Percentiles rank a stretch among this genome's conserved stretches.
Evolutionary conservation across 2,113 vertebrate genomes (phyloP).

Genomic region (Tupaia chinensis): DNA sequence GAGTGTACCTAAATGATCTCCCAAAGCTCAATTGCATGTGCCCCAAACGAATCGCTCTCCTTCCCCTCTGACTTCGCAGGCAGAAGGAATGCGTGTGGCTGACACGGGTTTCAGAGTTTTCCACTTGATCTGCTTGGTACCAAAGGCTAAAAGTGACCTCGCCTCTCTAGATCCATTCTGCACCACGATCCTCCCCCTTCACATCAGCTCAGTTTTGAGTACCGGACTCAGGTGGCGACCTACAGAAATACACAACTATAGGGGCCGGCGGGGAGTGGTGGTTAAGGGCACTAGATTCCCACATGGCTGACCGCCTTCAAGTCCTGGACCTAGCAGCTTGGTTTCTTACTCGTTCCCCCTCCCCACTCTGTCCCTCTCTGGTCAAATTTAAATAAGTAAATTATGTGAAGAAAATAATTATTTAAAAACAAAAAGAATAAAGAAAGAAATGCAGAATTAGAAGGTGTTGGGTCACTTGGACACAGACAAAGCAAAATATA

Average conservation of each 20-base stretch:
- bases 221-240: neutral
- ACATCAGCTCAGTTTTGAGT: neutral
- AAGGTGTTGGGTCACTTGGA: neutral
- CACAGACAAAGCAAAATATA: neutral
- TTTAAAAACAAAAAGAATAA: no score
- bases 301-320: no score
- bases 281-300: no score
- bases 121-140: neutral
- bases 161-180: neutral
- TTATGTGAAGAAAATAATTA: no score
- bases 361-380: no score
- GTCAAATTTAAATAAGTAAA: no score
- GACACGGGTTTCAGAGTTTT: neutral
- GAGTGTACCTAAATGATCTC: slow-evolving; percentile 7
- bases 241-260: no score
- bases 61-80: neutral
- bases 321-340: no score
- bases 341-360: no score
- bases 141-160: neutral
- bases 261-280: no score
- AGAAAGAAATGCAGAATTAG: neutral
- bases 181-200: neutral
- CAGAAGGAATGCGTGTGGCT: neutral
- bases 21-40: neutral
- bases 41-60: neutral